Evolutionary conservation across 2,113 vertebrate species (phyloP).

Genomic region (Cebus imitator): DNA sequence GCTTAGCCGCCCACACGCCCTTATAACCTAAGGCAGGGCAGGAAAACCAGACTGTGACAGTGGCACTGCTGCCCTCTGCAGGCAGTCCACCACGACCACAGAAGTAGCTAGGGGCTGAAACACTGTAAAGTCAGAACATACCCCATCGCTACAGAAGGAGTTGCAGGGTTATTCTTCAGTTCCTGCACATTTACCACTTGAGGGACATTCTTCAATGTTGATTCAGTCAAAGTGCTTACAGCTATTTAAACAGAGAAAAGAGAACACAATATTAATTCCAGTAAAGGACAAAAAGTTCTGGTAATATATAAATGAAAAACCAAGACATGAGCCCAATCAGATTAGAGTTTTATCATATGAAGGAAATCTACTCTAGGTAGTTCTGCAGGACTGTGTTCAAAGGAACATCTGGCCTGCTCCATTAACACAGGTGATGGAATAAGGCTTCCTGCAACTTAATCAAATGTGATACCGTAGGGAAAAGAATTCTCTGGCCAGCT

Average conservation of each 20-base stretch:
- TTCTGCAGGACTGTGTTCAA: not conserved
- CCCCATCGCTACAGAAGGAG: slow-evolving; percentile 83
- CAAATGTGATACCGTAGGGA: not conserved
- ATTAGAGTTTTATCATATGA: not conserved
- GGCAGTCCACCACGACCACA: slow-evolving; percentile 18
- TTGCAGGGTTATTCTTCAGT: slow-evolving; percentile 84
- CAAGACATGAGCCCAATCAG: not conserved
- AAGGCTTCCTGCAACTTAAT: not conserved
- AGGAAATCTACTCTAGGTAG: not conserved
- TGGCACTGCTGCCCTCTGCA: slow-evolving; percentile 56
- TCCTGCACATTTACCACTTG: slow-evolving; percentile 95
- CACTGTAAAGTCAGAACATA: slow-evolving; percentile 71
- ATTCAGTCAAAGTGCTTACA: slow-evolving; percentile 89
- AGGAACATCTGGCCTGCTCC: not conserved
- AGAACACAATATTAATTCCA: not conserved
- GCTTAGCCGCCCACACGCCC: not conserved
- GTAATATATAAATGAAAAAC: not conserved
- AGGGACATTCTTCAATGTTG: slow-evolving; percentile 92
- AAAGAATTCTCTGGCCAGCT: not conserved
- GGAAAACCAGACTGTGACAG: not conserved
- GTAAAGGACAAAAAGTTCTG: not conserved
- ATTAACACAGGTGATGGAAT: not conserved
- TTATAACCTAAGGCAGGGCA: accelerated
- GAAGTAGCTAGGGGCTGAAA: not conserved
- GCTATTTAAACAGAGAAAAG: slow-evolving; percentile 63